Conservation (phyloP, 2,797 vertebrate genomes). For the Pseudochirops cupreus region DNA sequence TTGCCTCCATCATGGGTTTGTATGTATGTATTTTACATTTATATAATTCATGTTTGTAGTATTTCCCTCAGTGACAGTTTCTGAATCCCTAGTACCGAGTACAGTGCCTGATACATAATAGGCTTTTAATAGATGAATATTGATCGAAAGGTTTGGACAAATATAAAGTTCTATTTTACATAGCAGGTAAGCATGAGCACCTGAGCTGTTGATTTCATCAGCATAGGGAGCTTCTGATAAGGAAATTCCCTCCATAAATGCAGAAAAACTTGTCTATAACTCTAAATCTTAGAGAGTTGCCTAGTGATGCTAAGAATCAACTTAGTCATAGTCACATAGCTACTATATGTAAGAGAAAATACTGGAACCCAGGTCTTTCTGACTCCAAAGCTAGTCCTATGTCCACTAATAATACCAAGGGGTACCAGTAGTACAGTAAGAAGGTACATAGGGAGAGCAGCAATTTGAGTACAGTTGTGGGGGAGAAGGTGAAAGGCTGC, state of each 20-base stretch:
- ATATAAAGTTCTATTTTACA: not conserved
- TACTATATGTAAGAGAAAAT: not conserved
- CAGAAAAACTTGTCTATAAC: not conserved
- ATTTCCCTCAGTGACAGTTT: not conserved
- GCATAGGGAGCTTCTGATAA: not conserved
- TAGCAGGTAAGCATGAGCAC: not conserved
- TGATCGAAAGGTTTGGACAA: not conserved
- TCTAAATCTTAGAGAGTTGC: not conserved
- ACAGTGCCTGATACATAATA: not conserved
- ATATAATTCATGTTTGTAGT: not conserved
- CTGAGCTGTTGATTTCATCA: not conserved
- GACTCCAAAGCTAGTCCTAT: not conserved
- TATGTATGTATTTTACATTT: not conserved
- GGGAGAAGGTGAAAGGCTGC: not conserved
- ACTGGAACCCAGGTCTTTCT: not conserved
- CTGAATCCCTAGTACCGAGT: not conserved
- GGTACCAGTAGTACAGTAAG: not conserved
- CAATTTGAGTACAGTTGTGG: not conserved
- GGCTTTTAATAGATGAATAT: not conserved
- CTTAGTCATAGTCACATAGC: not conserved
- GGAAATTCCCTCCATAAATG: not conserved
- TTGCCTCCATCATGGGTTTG: not conserved
- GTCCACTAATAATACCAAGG: not conserved
- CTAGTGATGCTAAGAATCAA: not conserved
- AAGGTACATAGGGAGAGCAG: not conserved